Evolutionary conservation across 2,888 invertebrate species (phyloP).

Genomic region (Agrotis ipsilon): DNA sequence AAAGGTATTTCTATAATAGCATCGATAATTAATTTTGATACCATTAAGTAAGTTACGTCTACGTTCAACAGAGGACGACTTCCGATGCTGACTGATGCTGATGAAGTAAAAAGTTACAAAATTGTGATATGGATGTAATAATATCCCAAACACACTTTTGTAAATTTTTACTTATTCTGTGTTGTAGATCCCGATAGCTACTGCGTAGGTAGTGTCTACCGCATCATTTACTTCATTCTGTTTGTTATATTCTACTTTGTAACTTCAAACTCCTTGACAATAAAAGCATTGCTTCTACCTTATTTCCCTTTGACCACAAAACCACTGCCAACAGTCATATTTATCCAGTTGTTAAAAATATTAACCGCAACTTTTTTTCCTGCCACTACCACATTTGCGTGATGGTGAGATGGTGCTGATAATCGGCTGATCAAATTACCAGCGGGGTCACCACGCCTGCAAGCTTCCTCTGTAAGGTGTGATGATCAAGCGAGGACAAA

Average conservation of each 20-base stretch:
- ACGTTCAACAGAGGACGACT: no score
- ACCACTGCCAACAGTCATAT: no score
- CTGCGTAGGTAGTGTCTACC: background rate
- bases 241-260: background rate
- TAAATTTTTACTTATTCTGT: background rate
- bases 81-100: no score
- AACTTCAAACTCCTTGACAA: background rate
- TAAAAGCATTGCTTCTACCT: no score
- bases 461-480: slow-evolving; percentile 55
- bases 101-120: no score
- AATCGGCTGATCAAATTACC: slow-evolving; percentile 84
- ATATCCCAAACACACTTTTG: background rate
- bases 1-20: no score
- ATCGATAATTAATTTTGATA: background rate
- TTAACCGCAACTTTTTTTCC: slow-evolving; percentile 48
- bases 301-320: background rate
- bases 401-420: slow-evolving; percentile 77
- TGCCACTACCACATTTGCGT: slow-evolving; percentile 70
- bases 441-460: slow-evolving; percentile 64
- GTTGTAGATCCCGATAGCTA: no score
- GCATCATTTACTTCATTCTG: background rate
- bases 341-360: background rate
- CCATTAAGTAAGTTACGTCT: no score
- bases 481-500: slow-evolving; percentile 57
- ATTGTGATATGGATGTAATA: no score